A percentile compares a stretch with the other conserved stretches of the same genome.
phyloP scores from a whole-genome alignment of 2,888 invertebrate species.

The Listrodromus nycthemerus region DNA sequence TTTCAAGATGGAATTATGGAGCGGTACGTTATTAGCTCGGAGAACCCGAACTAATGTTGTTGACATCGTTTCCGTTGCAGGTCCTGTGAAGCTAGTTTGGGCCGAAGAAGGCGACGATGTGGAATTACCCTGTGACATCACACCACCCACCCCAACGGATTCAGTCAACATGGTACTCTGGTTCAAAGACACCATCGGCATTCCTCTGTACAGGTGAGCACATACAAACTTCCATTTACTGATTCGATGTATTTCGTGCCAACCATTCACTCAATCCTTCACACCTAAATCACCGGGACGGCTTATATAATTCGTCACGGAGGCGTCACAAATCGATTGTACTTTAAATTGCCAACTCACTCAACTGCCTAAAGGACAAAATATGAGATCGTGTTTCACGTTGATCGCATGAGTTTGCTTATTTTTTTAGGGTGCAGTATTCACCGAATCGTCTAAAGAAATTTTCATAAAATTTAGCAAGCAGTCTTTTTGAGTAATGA shows the following conservation, averaged over 20 bases:
- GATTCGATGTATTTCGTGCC: neutral
- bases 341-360: neutral
- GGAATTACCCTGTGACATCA: slow-evolving; percentile 93
- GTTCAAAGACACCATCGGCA: slow-evolving; percentile 93
- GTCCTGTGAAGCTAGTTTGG: slow-evolving; percentile 90
- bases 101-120: slow-evolving; percentile 91
- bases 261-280: neutral
- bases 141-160: slow-evolving; percentile 89
- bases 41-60: neutral
- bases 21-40: neutral
- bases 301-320: neutral
- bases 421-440: too few species aligned
- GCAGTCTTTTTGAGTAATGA: too few species aligned
- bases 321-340: too few species aligned
- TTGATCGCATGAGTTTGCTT: too few species aligned
- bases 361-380: too few species aligned
- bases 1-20: neutral
- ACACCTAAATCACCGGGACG: neutral
- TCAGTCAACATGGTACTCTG: slow-evolving; percentile 93
- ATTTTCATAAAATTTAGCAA: too few species aligned
- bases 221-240: slow-evolving; percentile 1
- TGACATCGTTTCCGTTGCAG: slow-evolving; percentile 84
- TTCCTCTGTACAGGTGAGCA: slow-evolving; percentile 93
- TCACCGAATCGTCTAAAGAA: too few species aligned
- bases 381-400: too few species aligned